Percentiles rank a stretch among this genome's conserved stretches.
These are phyloP conservation scores for Cotesia glomerata DNA, from an alignment of 1,140 invertebrate genomes.

Conservation along the genomic window DNA sequence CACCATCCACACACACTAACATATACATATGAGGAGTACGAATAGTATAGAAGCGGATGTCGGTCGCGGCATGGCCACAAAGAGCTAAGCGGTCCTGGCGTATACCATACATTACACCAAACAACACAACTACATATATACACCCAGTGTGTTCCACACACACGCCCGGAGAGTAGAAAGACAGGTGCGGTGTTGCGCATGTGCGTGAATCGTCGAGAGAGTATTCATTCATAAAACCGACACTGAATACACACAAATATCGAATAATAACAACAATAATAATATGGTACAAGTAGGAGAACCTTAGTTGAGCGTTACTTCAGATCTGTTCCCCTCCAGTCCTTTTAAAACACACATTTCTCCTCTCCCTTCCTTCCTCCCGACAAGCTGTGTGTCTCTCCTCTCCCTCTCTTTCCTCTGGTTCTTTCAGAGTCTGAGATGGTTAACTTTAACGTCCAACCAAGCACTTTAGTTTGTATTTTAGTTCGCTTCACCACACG, in stretches of 20 bases:
- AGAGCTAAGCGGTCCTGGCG: background rate
- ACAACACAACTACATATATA: too few relatives aligned
- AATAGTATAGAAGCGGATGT: conserved; percentile 12
- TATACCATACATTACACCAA: background rate
- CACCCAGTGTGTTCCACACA: too few relatives aligned
- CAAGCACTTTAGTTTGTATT: conserved; percentile 8
- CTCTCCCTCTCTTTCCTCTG: conserved; percentile 19
- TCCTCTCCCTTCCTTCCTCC: conserved; percentile 13
- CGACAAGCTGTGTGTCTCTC: conserved; percentile 26
- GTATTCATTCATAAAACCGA: conserved; percentile 62
- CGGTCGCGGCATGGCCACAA: conserved; percentile 10
- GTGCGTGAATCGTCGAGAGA: conserved; percentile 43
- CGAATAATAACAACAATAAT: too few relatives aligned
- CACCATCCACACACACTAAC: too few relatives aligned
- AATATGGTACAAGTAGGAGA: conserved; percentile 36
- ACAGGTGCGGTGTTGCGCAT: conserved; percentile 34
- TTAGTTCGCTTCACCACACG: background rate
- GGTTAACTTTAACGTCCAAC: background rate
- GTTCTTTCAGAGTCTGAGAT: conserved; percentile 15
- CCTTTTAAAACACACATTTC: conserved; percentile 15
- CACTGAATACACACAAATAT: conserved; percentile 8
- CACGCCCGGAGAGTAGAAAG: background rate
- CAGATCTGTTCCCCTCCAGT: conserved; percentile 12
- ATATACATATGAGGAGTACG: background rate
- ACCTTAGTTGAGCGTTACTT: conserved; percentile 32